Evolutionary conservation across 23 tunicate genomes (phyloP).

Genomic region (Trididemnum clinides): DNA sequence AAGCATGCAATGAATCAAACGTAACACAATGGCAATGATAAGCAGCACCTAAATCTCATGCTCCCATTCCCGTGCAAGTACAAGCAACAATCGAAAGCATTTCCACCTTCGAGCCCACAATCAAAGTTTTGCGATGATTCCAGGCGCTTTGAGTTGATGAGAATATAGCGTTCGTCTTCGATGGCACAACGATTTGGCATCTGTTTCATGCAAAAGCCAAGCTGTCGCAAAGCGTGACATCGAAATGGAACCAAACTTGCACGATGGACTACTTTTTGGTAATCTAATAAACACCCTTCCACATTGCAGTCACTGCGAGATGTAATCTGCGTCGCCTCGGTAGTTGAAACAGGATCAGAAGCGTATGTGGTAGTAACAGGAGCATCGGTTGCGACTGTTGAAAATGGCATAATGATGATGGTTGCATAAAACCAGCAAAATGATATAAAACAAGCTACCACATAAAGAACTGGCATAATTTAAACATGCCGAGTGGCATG

Average conservation of each 20-base stretch:
- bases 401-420: too few relatives aligned
- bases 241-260: not conserved
- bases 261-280: not conserved
- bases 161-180: constrained; percentile 11
- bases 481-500: too few relatives aligned
- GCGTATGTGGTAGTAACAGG: not conserved
- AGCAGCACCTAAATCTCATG: not conserved
- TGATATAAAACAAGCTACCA: too few relatives aligned
- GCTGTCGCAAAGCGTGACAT: not conserved
- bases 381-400: not conserved
- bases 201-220: not conserved
- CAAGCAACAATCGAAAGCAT: too few relatives aligned
- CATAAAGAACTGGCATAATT: too few relatives aligned
- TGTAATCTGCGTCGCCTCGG: not conserved
- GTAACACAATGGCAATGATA: not conserved
- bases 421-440: too few relatives aligned
- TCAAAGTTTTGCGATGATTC: not conserved
- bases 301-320: not conserved
- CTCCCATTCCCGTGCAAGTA: not conserved
- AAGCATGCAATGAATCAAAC: too few relatives aligned
- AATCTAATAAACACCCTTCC: not conserved
- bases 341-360: not conserved
- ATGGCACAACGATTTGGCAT: not conserved
- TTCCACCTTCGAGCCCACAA: not conserved
- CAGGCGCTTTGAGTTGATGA: not conserved